A percentile compares a stretch with the other conserved stretches of the same genome.
These are phyloP conservation scores for Neogale vison DNA, from an alignment of 2,113 vertebrate species.

Conservation along the genomic window DNA sequence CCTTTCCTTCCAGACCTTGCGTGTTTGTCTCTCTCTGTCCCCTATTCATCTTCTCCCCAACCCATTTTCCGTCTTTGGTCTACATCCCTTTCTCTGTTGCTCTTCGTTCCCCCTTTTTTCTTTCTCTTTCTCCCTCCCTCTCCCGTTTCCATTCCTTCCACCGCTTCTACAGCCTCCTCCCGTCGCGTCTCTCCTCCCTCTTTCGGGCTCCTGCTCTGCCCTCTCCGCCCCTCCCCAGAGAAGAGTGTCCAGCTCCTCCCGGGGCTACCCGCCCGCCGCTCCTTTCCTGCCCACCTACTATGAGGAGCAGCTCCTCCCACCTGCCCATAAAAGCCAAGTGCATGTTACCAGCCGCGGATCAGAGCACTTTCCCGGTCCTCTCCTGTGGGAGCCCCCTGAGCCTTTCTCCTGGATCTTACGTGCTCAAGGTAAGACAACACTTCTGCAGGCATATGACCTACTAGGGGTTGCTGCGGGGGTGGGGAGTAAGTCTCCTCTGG, in stretches of 20 bases:
- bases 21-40: not conserved
- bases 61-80: not conserved
- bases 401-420: slow-evolving; percentile 84
- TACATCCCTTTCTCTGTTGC: not conserved
- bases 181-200: not conserved
- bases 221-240: slow-evolving; percentile 74
- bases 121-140: not conserved
- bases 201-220: slow-evolving; percentile 40
- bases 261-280: slow-evolving; percentile 77
- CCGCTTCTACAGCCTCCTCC: not conserved
- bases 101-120: not conserved
- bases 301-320: slow-evolving; percentile 92
- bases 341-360: slow-evolving; percentile 88
- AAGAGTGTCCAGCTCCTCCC: slow-evolving; percentile 77
- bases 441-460: slow-evolving; percentile 74
- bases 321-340: slow-evolving; percentile 96
- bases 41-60: not conserved
- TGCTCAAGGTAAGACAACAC: slow-evolving; percentile 89
- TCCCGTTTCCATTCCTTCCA: not conserved
- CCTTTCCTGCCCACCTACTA: slow-evolving; percentile 89
- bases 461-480: slow-evolving; percentile 46
- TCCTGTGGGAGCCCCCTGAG: slow-evolving; percentile 84
- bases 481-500: slow-evolving; percentile 55
- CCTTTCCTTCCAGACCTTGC: not conserved
- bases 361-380: slow-evolving; percentile 86